Percentiles rank a stretch among this genome's conserved stretches.
Evolutionary conservation across 1,140 invertebrate species (phyloP).

Genomic region (Uloborus diversus): DNA sequence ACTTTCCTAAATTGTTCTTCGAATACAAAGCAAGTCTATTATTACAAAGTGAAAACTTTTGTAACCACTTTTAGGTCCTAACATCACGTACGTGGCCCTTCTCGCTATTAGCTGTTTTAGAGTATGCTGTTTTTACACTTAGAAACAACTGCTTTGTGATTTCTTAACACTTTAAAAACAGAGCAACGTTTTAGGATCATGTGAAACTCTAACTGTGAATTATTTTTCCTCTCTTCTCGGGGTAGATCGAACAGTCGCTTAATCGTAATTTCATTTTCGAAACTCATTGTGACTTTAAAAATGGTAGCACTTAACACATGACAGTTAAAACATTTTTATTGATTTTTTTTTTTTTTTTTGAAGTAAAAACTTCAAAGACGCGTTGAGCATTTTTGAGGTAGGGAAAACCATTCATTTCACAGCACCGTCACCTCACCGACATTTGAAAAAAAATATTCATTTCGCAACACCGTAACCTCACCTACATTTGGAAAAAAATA

Average conservation of each 20-base stretch:
- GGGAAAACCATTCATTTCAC: no score
- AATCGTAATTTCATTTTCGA: background rate
- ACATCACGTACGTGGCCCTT: constrained; percentile 29
- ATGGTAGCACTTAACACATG: background rate
- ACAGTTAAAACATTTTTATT: background rate
- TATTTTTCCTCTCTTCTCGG: background rate
- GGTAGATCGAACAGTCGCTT: background rate
- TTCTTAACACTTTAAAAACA: no score
- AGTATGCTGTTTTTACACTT: background rate
- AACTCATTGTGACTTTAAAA: background rate
- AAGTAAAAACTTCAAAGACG: no score
- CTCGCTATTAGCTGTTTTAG: background rate
- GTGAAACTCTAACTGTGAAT: background rate
- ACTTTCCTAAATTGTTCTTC: constrained; percentile 53
- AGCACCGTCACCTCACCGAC: no score
- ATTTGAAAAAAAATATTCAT: no score
- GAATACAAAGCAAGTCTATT: constrained; percentile 54
- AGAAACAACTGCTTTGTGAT: background rate
- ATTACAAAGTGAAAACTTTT: constrained; percentile 55
- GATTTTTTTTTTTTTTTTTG: background rate
- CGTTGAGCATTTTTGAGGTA: no score
- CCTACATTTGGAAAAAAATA: no score
- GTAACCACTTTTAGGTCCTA: constrained; percentile 43
- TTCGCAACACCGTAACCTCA: no score
- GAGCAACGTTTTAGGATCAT: background rate